Base-by-base conservation (phyloP, 2,113 vertebrate species). In the Phocoena phocoena region DNA sequence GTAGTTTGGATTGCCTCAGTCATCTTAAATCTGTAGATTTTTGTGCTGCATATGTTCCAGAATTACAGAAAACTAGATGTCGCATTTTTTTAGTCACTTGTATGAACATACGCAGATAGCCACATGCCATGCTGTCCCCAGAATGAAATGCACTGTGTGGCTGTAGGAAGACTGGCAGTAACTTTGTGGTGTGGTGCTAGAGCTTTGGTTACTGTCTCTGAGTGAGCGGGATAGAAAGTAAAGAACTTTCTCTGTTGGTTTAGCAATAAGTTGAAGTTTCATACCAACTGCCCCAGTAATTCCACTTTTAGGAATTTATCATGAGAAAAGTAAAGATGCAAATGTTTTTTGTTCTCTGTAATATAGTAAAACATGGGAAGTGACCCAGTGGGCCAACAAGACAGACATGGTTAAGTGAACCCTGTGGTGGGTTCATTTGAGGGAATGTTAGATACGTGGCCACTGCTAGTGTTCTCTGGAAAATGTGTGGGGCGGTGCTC, bases 351-450 rank as follows among this genome's bases (percentile, higher is more conserved):
- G 14, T 73, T 44, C 28, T 53, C 3, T 36, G 2, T 70, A 33
- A 65, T 21, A 3, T 1, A 8, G 4, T 41, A 65, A 50, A 33
- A 81, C n/a, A 6, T 5, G 8, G 44, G 7, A 38, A 44, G 41
- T n/a, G 60, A 36, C 36, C 17, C 36, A 1, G 14, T 6, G 10
- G 31, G 60, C 23, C 17, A 10, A 0, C 10, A 23, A 28, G 58
- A 28, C 41, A 13, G 31, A 33, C 53, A 36, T 26, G 38, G 11
- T 31, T 12, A 25, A 33, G 7, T 18, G 36, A 28, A 9, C 44
- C 74, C 23, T 3, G 38, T 13, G 18, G 18, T 5, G 0, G 1
- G 28, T 1, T 38, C 44, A 1, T 20, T 8, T 18, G 71, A 60
- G 31, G 36, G 17, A 17, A 2, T 2, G 0, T 58, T 10, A 6